Percentiles rank a stretch among this genome's conserved stretches.
phyloP scores from a whole-genome alignment of 2,113 vertebrate genomes.

The Carassius gibelio region DNA sequence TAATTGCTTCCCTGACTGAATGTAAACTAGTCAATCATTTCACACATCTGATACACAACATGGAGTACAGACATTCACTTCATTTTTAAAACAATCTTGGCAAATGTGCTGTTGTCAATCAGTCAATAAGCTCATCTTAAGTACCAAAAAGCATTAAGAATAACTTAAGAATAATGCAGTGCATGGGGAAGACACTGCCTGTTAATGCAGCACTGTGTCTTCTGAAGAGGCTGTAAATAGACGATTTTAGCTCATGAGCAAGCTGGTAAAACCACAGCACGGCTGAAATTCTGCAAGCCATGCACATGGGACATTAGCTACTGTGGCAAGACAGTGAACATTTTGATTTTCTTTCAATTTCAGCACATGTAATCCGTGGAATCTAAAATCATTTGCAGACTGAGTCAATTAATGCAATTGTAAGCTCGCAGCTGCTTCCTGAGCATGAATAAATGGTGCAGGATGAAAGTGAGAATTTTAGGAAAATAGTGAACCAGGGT shows the following conservation, averaged over 20 bases:
- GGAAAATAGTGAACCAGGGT: constrained; percentile 70
- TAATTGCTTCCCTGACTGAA: constrained; percentile 28
- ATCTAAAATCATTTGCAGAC: constrained; percentile 69
- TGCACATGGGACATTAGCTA: constrained; percentile 23
- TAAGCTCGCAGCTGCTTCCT: constrained; percentile 63
- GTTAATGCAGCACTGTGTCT: neutral
- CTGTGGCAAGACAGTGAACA: neutral
- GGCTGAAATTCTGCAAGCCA: constrained; percentile 18
- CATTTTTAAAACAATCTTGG: neutral
- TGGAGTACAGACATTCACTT: constrained; percentile 1
- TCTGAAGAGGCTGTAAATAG: neutral
- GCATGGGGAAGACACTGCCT: neutral
- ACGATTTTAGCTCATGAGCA: neutral
- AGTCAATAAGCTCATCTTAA: neutral
- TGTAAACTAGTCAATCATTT: constrained; percentile 21
- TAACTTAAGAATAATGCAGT: neutral
- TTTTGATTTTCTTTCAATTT: constrained; percentile 56
- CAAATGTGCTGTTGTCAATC: neutral
- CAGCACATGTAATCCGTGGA: constrained; percentile 63
- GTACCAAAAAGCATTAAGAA: neutral
- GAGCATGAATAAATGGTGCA: constrained; percentile 67
- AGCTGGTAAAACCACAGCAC: constrained; percentile 11
- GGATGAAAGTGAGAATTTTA: constrained; percentile 38
- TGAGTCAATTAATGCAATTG: constrained; percentile 65
- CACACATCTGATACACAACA: constrained; percentile 14